Conservation (phyloP, 1,140 invertebrate genomes). For the Drosophila ficusphila region DNA sequence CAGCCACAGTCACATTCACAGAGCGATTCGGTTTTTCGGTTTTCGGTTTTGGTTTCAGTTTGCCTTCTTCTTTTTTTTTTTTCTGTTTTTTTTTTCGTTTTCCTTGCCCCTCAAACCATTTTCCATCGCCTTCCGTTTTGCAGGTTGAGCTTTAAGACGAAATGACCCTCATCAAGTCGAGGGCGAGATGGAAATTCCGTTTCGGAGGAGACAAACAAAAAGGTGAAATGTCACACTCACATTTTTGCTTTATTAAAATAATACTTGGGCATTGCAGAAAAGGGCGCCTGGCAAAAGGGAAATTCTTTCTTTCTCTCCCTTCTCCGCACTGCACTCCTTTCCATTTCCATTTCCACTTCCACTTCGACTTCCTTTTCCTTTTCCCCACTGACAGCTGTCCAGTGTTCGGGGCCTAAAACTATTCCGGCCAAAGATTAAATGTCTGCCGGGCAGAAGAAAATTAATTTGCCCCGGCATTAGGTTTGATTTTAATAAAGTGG, state of each 20-base stretch:
- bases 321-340: neutral
- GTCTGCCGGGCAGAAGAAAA: constrained; percentile 64
- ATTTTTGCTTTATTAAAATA: constrained; percentile 80
- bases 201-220: constrained; percentile 36
- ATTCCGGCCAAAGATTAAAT: constrained; percentile 62
- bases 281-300: constrained; percentile 18
- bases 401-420: constrained; percentile 22
- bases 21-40: constrained; percentile 24
- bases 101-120: too few relatives aligned
- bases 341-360: neutral
- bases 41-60: constrained; percentile 28
- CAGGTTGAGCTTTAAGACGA: constrained; percentile 47
- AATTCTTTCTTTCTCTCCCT: constrained; percentile 21
- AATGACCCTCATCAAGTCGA: constrained; percentile 51
- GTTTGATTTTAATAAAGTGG: constrained; percentile 82
- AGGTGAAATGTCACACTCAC: constrained; percentile 78
- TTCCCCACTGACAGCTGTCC: constrained; percentile 66
- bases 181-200: constrained; percentile 21
- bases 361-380: neutral
- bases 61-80: constrained; percentile 1
- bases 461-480: constrained; percentile 71
- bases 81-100: neutral
- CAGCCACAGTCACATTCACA: constrained; percentile 30
- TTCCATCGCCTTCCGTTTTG: neutral
- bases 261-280: constrained; percentile 54